A percentile compares a stretch with the other conserved stretches of the same genome.
Conservation (phyloP, 2,797 vertebrate species). For the Buphagus erythrorhynchus region DNA sequence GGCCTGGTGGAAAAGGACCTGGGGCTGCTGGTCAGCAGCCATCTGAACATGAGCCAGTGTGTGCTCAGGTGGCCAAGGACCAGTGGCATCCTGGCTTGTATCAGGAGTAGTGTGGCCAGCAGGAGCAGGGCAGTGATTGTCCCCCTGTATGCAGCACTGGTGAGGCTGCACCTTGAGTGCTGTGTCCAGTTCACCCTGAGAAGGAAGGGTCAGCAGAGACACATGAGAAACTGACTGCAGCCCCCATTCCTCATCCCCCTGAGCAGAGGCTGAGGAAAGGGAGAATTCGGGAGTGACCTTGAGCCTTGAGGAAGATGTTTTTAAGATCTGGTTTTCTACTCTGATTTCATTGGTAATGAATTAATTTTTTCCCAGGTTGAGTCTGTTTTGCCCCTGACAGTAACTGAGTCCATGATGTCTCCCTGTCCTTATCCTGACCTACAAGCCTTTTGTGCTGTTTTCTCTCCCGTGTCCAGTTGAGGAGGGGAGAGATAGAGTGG, state of each 20-base stretch:
- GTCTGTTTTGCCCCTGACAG: background rate
- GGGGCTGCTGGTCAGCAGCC: fast-evolving
- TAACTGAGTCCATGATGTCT: background rate
- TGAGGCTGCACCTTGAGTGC: background rate
- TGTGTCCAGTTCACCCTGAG: background rate
- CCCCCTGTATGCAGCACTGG: background rate
- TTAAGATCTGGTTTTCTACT: background rate
- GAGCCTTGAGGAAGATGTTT: background rate
- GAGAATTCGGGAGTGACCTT: background rate
- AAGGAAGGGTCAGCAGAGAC: background rate
- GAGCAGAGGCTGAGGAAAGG: background rate
- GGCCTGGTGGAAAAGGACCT: background rate
- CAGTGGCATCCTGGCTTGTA: background rate
- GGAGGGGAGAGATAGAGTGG: background rate
- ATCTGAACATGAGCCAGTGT: background rate
- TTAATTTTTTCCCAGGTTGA: background rate
- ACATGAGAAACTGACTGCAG: background rate
- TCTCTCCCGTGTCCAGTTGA: background rate
- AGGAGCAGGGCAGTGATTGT: background rate
- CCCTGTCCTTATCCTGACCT: background rate
- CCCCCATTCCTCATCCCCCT: background rate
- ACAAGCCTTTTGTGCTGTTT: background rate
- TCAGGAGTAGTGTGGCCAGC: background rate
- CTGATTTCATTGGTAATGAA: background rate
- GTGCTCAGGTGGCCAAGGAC: background rate